Conservation (phyloP, 35 echinoderm and acorn worm genomes). For the Apostichopus parvimensis region DNA sequence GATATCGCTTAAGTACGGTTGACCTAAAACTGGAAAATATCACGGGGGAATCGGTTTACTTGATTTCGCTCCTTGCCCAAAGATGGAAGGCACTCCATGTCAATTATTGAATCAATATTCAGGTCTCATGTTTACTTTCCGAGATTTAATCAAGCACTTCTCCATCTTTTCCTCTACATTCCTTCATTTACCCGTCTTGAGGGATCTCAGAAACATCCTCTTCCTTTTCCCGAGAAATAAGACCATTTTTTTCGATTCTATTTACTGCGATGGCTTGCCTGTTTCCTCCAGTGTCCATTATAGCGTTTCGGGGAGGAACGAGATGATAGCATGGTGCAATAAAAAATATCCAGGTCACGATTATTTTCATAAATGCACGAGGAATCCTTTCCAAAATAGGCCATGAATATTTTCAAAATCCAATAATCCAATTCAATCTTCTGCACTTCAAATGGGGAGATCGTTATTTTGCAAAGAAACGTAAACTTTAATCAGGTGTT, state of each 20-base stretch:
- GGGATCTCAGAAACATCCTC: not conserved
- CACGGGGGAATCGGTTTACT: constrained; percentile 6
- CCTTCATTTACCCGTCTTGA: not conserved
- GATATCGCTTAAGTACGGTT: constrained; percentile 26
- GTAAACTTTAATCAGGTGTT: not conserved
- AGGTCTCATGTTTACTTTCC: constrained; percentile 22
- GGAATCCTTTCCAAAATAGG: constrained; percentile 18
- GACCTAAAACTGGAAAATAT: constrained; percentile 34
- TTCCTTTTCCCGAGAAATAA: not conserved
- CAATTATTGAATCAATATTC: constrained; percentile 49
- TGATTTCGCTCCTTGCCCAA: not conserved
- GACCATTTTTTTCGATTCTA: not conserved
- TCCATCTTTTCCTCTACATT: not conserved
- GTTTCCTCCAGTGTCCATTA: constrained; percentile 5
- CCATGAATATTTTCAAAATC: constrained; percentile 23
- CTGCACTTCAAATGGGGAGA: not conserved
- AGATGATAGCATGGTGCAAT: not conserved
- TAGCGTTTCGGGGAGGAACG: not conserved
- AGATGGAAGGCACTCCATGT: constrained; percentile 42
- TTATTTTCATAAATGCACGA: constrained; percentile 20
- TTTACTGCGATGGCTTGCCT: not conserved
- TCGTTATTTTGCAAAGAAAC: not conserved
- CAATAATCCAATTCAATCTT: constrained; percentile 10
- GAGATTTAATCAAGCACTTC: constrained; percentile 35
- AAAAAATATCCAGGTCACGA: not conserved